Conservation (phyloP, 2,113 vertebrate species). For the Rhadina sibilatrix region DNA sequence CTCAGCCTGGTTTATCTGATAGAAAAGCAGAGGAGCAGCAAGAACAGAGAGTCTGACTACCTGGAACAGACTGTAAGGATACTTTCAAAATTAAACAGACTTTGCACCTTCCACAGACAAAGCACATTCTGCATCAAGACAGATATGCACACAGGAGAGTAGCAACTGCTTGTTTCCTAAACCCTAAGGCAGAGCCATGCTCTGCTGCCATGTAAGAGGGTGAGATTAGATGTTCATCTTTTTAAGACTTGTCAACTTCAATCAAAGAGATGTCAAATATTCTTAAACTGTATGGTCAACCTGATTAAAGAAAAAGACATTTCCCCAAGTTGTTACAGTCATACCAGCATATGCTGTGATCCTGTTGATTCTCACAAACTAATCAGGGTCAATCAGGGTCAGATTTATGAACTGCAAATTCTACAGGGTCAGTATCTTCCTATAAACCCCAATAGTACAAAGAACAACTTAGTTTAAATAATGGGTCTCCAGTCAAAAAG, state of each 20-base stretch:
- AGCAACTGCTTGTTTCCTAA: neutral
- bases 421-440: neutral
- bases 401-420: neutral
- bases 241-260: constrained; percentile 24
- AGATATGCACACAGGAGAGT: neutral
- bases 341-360: neutral
- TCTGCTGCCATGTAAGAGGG: neutral
- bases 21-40: neutral
- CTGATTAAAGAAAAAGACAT: neutral
- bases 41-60: neutral
- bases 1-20: neutral
- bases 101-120: neutral
- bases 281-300: neutral
- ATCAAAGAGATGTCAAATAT: neutral
- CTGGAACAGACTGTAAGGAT: neutral
- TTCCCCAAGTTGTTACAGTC: neutral
- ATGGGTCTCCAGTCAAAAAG: neutral
- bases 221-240: neutral
- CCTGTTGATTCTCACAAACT: neutral
- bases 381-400: neutral
- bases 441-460: neutral
- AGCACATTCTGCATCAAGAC: neutral
- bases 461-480: neutral
- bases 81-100: neutral
- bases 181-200: neutral